These are phyloP conservation scores for Malurus melanocephalus DNA, from an alignment of 2,113 vertebrate genomes.

Conservation along the genomic window DNA sequence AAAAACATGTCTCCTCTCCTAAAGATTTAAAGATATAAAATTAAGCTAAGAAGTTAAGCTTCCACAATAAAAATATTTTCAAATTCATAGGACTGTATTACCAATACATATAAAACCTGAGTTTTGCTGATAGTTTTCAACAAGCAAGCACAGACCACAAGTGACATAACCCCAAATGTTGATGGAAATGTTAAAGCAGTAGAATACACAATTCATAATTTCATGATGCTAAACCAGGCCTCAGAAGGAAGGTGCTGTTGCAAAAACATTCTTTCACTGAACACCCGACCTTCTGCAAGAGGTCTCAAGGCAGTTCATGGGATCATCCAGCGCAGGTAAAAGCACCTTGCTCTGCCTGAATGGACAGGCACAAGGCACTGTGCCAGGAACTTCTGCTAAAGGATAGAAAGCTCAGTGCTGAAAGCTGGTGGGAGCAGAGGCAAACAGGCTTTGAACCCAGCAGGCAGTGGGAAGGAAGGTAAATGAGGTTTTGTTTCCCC, in stretches of 20 bases:
- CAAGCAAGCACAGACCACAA: background rate
- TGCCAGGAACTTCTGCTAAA: background rate
- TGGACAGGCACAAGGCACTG: accelerated
- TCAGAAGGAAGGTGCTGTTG: background rate
- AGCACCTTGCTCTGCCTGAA: accelerated
- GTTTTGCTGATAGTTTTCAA: background rate
- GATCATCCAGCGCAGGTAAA: background rate
- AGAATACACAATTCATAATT: background rate
- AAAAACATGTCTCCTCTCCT: accelerated
- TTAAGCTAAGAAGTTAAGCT: background rate
- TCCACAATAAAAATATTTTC: background rate
- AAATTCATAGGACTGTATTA: background rate
- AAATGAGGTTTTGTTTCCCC: background rate
- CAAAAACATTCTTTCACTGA: background rate
- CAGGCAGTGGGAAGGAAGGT: background rate
- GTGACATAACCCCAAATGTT: background rate
- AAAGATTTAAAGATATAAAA: background rate
- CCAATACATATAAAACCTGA: background rate
- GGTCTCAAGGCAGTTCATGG: accelerated
- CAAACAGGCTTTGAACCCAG: background rate
- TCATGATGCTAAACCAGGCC: background rate
- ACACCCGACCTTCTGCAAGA: accelerated
- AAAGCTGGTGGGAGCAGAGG: background rate
- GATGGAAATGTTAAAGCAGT: background rate
- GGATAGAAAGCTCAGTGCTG: background rate